A percentile compares a stretch with the other conserved stretches of the same genome.
These are phyloP conservation scores for Malurus alboscapulatus DNA, from an alignment of 2,113 vertebrate genomes.

Conservation along the genomic window DNA sequence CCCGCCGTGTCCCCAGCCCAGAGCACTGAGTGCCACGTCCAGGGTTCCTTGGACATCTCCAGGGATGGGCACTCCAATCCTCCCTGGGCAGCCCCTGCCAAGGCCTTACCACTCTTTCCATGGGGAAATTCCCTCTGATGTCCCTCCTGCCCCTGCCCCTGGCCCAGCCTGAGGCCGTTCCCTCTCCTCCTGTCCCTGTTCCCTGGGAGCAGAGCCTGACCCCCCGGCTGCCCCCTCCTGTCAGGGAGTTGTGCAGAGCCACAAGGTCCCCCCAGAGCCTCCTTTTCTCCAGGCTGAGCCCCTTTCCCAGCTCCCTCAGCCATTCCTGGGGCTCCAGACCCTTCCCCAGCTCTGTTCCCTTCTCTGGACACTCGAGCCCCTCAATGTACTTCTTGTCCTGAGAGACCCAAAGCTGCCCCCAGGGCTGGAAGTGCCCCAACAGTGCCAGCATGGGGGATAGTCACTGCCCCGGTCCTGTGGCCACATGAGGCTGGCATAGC, in stretches of 20 bases:
- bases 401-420: rapidly evolving
- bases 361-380: not conserved
- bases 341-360: not conserved
- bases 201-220: not conserved
- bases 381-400: rapidly evolving
- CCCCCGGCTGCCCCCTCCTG: not conserved
- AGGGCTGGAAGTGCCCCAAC: not conserved
- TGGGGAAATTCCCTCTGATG: rapidly evolving
- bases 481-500: not conserved
- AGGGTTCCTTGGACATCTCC: not conserved
- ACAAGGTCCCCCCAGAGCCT: not conserved
- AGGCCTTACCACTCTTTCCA: not conserved
- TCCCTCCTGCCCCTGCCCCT: not conserved
- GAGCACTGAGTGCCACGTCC: rapidly evolving
- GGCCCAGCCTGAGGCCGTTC: not conserved
- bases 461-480: not conserved
- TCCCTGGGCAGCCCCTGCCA: not conserved
- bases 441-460: not conserved
- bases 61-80: not conserved
- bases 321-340: rapidly evolving
- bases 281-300: not conserved
- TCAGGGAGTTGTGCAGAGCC: not conserved
- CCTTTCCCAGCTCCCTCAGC: not conserved
- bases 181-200: not conserved
- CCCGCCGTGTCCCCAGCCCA: not conserved